Conservation (phyloP, 2,888 invertebrate genomes). For the Drosophila tripunctata region DNA sequence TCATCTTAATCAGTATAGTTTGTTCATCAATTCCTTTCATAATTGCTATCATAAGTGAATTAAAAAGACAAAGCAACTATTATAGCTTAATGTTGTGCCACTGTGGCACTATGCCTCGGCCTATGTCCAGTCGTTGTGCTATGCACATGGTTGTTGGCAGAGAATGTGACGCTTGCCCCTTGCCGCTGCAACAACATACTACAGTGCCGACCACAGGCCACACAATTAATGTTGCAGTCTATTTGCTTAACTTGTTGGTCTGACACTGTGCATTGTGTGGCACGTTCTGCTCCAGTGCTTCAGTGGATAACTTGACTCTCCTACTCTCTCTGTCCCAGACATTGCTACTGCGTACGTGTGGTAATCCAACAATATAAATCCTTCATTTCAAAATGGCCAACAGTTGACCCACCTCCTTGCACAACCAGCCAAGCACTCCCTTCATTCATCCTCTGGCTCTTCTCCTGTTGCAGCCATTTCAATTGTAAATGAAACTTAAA, state of each 20-base stretch:
- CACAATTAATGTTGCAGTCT: slow-evolving; percentile 82
- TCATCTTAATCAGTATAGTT: no score
- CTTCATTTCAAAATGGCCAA: slow-evolving; percentile 56
- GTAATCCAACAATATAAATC: slow-evolving; percentile 76
- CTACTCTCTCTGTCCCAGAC: not conserved
- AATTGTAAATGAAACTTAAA: slow-evolving; percentile 78
- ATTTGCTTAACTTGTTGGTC: slow-evolving; percentile 80
- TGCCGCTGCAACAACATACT: slow-evolving; percentile 1
- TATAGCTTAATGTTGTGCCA: not conserved
- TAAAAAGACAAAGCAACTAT: no score
- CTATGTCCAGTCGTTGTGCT: slow-evolving; percentile 10
- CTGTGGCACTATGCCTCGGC: not conserved
- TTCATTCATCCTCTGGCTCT: not conserved
- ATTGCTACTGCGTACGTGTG: slow-evolving; percentile 56
- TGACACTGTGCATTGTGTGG: slow-evolving; percentile 40
- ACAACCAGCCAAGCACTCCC: not conserved
- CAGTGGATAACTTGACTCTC: slow-evolving; percentile 42
- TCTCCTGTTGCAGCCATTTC: slow-evolving; percentile 48
- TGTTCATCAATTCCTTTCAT: no score
- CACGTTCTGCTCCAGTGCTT: slow-evolving; percentile 61
- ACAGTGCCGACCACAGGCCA: slow-evolving; percentile 54
- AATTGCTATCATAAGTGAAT: no score
- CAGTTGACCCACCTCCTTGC: slow-evolving; percentile 10
- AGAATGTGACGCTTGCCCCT: slow-evolving; percentile 3
- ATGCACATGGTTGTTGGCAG: slow-evolving; percentile 17